phyloP scores from a whole-genome alignment of 2,888 invertebrate species.

The Pheosia tremula region DNA sequence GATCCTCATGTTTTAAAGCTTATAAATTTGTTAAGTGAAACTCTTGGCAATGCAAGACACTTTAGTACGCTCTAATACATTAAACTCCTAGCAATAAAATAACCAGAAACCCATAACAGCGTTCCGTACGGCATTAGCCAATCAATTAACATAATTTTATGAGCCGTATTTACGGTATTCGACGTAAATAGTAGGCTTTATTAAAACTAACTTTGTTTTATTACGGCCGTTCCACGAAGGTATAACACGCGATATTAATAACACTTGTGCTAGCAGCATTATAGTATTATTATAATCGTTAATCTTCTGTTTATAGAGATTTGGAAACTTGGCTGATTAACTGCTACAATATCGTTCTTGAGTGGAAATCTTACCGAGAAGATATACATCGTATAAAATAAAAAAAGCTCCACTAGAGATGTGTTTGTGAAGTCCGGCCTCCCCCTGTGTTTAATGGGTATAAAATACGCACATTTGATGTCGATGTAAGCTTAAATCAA shows the following conservation, averaged over 20 bases:
- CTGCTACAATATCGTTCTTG: no score
- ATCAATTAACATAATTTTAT: slow-evolving; percentile 42
- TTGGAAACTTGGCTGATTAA: no score
- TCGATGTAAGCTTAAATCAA: no score
- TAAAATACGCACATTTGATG: no score
- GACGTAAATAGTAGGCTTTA: slow-evolving; percentile 42
- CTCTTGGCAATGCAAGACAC: background rate
- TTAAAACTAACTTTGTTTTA: slow-evolving; percentile 49
- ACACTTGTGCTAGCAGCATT: background rate
- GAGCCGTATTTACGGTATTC: slow-evolving; percentile 37
- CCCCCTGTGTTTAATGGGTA: no score
- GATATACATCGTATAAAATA: no score
- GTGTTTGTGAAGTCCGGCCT: no score
- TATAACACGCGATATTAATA: slow-evolving; percentile 50
- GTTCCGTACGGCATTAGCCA: slow-evolving; percentile 31
- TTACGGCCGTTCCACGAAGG: slow-evolving; percentile 37
- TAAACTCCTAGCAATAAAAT: slow-evolving; percentile 15
- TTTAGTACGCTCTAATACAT: background rate
- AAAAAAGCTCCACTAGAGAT: no score
- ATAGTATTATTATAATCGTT: background rate
- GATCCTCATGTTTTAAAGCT: background rate
- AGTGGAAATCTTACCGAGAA: no score
- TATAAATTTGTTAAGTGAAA: no score
- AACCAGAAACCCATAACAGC: slow-evolving; percentile 19
- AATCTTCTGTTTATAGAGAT: background rate